Percentiles rank a stretch among this genome's conserved stretches.
Conservation (phyloP, 2,113 vertebrate species). For the Aspiorhynchus laticeps region DNA sequence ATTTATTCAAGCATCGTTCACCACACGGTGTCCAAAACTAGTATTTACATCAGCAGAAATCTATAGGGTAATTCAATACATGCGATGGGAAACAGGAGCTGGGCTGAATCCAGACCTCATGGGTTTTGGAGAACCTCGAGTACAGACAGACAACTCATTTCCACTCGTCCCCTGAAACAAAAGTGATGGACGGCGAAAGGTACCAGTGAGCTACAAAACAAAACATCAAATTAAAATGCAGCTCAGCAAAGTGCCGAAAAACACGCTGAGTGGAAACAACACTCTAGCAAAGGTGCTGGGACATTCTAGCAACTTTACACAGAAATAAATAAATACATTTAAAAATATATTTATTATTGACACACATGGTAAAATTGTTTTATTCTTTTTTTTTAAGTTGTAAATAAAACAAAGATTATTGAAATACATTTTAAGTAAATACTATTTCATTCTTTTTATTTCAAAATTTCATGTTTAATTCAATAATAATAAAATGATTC, state of each 20-base stretch:
- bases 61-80: neutral
- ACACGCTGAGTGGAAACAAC: neutral
- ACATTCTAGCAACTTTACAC: neutral
- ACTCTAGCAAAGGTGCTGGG: too few relatives aligned
- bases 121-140: neutral
- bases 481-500: too few relatives aligned
- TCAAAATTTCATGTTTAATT: too few relatives aligned
- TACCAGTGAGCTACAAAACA: neutral
- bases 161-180: neutral
- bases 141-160: neutral
- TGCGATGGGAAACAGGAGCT: neutral
- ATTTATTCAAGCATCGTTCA: neutral
- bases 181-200: neutral
- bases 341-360: neutral
- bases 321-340: neutral
- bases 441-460: too few relatives aligned
- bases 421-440: too few relatives aligned
- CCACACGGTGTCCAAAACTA: neutral
- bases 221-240: neutral
- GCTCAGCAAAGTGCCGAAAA: neutral
- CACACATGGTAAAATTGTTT: neutral
- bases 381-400: too few relatives aligned
- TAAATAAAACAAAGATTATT: too few relatives aligned
- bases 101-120: slow-evolving; percentile 1
- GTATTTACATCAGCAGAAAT: slow-evolving; percentile 1